A percentile compares a stretch with the other conserved stretches of the same genome.
These are phyloP conservation scores for Antigone vipio DNA, from an alignment of 2,113 vertebrate genomes.

Conservation along the genomic window DNA sequence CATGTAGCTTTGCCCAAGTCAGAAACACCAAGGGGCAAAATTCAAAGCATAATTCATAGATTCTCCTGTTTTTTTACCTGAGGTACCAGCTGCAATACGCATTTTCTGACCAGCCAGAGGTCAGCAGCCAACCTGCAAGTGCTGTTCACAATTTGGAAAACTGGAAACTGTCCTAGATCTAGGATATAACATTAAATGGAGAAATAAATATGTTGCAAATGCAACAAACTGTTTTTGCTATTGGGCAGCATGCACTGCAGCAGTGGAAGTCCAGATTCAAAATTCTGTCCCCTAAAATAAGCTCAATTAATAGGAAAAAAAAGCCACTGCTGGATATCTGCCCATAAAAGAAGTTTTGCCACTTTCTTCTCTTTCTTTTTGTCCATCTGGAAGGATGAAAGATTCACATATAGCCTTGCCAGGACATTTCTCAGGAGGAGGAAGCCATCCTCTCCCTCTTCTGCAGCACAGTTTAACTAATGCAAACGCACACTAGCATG, in stretches of 20 bases:
- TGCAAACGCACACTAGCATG: background rate
- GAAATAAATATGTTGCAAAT: background rate
- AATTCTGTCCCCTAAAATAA: background rate
- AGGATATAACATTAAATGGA: background rate
- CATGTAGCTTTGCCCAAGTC: background rate
- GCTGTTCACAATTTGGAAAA: background rate
- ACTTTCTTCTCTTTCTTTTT: background rate
- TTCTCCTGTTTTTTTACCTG: background rate
- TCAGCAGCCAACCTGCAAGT: background rate
- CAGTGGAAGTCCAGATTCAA: background rate
- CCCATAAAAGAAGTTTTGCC: background rate
- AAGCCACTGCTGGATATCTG: background rate
- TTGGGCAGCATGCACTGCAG: background rate
- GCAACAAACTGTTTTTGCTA: background rate
- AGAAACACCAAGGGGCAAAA: background rate
- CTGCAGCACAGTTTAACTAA: background rate
- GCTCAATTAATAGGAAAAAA: background rate
- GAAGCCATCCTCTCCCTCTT: background rate
- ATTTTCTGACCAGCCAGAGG: background rate
- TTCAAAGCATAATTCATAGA: background rate
- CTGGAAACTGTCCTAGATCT: background rate
- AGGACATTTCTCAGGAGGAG: background rate
- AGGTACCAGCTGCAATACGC: background rate
- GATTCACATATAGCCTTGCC: background rate
- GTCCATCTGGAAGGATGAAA: background rate